Percentiles rank a stretch among this genome's conserved stretches.
phyloP scores from a whole-genome alignment of 2,797 vertebrate species.

The Sebastes oblongus region DNA sequence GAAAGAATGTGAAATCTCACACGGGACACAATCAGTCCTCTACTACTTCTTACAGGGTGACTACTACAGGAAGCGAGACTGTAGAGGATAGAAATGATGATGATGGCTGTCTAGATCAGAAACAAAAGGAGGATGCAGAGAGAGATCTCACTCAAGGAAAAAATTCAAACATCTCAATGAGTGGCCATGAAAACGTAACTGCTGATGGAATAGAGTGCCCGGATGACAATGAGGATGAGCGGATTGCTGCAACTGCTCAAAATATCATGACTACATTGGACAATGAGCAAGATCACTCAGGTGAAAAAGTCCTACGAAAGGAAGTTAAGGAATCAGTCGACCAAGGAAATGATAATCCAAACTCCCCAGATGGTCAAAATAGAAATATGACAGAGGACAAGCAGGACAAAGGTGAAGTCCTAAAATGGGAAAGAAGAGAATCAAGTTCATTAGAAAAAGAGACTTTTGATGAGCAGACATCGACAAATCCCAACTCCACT shows the following conservation, averaged over 20 bases:
- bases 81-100: background rate
- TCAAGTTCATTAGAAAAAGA: background rate
- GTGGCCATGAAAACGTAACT: slow-evolving; percentile 22
- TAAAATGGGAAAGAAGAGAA: slow-evolving; percentile 5
- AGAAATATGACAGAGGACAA: background rate
- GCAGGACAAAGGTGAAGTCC: background rate
- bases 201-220: background rate
- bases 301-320: slow-evolving; percentile 4
- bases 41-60: background rate
- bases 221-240: background rate
- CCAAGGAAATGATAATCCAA: slow-evolving; percentile 1
- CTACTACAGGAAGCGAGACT: slow-evolving; percentile 6
- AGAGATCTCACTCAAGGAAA: background rate
- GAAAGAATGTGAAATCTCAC: background rate
- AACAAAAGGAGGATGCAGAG: slow-evolving; percentile 1
- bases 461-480: slow-evolving; percentile 11
- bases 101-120: slow-evolving; percentile 9
- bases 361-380: slow-evolving; percentile 27
- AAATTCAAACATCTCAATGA: background rate
- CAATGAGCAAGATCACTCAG: background rate
- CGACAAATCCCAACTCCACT: slow-evolving; percentile 11
- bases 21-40: background rate
- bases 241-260: background rate
- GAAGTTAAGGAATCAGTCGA: slow-evolving; percentile 6
- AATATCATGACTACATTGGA: background rate